Evolutionary conservation across 2,113 vertebrate genomes (phyloP).

Genomic region (Elephas maximus): DNA sequence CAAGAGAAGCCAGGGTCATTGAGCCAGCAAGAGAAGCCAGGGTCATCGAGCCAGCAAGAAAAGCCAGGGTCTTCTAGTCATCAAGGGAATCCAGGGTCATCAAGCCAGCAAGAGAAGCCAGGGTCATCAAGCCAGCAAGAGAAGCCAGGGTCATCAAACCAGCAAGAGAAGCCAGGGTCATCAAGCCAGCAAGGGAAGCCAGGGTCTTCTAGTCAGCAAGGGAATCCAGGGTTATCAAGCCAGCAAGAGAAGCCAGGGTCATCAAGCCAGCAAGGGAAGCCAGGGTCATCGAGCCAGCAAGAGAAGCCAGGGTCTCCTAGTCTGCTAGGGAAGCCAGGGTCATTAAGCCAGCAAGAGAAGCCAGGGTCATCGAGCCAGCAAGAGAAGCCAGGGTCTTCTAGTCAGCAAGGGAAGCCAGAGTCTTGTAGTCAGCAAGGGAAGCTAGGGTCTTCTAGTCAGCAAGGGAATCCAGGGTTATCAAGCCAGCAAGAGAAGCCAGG

Average conservation of each 20-base stretch:
- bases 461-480: not conserved
- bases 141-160: not conserved
- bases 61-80: not conserved
- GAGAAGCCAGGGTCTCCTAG: not conserved
- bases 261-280: not conserved
- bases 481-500: not conserved
- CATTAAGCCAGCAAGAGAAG: not conserved
- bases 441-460: not conserved
- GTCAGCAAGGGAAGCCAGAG: not conserved
- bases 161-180: not conserved
- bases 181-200: rapidly evolving
- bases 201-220: not conserved
- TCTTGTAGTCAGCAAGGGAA: not conserved
- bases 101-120: not conserved
- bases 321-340: not conserved
- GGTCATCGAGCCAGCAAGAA: not conserved
- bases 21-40: not conserved
- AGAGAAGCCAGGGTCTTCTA: not conserved
- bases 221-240: not conserved
- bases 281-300: not conserved
- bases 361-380: not conserved
- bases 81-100: not conserved
- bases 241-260: not conserved
- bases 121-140: not conserved
- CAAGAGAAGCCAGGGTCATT: not conserved